Evolutionary conservation across 2,888 invertebrate genomes (phyloP), one percentile per base, ranked within the genome.

Genomic region (Apamea crenata): DNA sequence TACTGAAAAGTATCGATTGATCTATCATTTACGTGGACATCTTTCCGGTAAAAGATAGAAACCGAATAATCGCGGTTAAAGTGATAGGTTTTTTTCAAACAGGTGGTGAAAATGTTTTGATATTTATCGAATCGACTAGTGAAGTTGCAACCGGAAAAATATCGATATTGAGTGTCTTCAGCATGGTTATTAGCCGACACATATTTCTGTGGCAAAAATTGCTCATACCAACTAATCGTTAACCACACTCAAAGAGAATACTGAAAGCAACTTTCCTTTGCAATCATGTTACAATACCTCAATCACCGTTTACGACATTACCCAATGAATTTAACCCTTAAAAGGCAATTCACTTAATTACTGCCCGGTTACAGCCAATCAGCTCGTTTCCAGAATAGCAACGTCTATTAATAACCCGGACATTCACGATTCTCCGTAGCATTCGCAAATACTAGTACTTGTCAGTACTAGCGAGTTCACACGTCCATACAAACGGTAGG

Each of bases 401-500:
- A 47, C 6, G 25, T 80, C 87, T 80, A 87, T 77, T 68, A 84
- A 84, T 87, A 87, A 29, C 40, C 65, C 44, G 80, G 75, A 66
- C 85, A 56, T 67, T 86, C 80, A 86, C 70, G 56, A 86, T 86
- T 83, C 84, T 32, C 66, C 59, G 44, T 78, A 74, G 69, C 66
- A 82, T 74, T 72, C 63, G 1, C 81, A 83, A 87, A 77, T 72
- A 81, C 77, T 40, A 68, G 87, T 90, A 80, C 74, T 25, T 32
- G 61, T 7, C 40, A 74, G 86, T 90, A 80, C 67, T 16, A 36
- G n/a, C 44, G 44, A 70, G 86, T 89, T 88, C 81, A 69, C 87
- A 86, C 88, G 87, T 90, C 73, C 69, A 77, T 86, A 89, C 90
- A 87, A 85, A 88, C 86, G 70, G 80, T 88, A 86, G 82, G 83